Conservation (phyloP, 2,113 vertebrate species). For the Plecotus auritus region DNA sequence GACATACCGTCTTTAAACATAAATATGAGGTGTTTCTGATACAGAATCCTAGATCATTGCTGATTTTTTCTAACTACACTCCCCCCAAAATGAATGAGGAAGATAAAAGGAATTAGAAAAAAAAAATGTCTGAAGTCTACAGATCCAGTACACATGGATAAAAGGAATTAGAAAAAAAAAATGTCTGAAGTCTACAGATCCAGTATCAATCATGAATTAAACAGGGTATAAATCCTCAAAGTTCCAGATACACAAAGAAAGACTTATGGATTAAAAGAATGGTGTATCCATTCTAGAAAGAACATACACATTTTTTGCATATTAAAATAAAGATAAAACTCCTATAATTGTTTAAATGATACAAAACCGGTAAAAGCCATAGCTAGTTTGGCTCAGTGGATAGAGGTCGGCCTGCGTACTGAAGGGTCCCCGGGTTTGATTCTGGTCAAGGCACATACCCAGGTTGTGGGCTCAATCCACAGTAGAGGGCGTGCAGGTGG, state of each 20-base stretch:
- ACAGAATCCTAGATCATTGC: neutral
- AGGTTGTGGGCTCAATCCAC: too few species aligned
- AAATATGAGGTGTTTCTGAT: neutral
- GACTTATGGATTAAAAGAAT: neutral
- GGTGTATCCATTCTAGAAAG: neutral
- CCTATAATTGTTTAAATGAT: neutral
- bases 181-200: neutral
- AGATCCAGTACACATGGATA: neutral
- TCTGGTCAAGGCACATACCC: too few species aligned
- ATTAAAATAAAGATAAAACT: constrained; percentile 18
- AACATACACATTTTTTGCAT: neutral
- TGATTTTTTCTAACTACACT: neutral
- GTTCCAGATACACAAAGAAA: neutral
- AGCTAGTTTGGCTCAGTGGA: too few species aligned
- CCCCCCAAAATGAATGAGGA: neutral
- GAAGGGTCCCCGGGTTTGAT: too few species aligned
- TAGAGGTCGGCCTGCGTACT: too few species aligned
- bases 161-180: constrained; percentile 6
- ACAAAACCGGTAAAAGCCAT: neutral
- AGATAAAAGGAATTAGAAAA: neutral
- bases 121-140: neutral
- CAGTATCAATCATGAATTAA: neutral
- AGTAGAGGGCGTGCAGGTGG: too few species aligned
- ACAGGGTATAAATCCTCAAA: neutral
- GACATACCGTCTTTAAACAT: neutral